A percentile compares a stretch with the other conserved stretches of the same genome.
Evolutionary conservation across 2,113 vertebrate species (phyloP).

Genomic region (Mohoua ochrocephala): DNA sequence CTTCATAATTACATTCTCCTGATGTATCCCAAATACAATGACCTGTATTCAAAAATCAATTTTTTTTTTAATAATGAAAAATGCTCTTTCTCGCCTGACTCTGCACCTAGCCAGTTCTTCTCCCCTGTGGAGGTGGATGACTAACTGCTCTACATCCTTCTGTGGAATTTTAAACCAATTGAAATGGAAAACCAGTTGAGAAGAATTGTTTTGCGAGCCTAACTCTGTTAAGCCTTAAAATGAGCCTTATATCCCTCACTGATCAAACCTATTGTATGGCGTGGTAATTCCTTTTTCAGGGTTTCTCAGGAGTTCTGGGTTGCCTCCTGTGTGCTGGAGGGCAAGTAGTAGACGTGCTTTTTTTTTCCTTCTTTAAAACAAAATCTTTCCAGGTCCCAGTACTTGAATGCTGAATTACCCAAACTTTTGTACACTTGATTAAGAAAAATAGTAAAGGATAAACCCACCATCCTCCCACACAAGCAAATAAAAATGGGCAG

Average conservation of each 20-base stretch:
- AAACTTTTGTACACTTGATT: neutral
- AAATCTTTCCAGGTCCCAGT: neutral
- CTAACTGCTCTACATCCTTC: neutral
- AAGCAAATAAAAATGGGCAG: neutral
- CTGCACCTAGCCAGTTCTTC: neutral
- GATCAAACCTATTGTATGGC: neutral
- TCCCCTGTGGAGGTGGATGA: slow-evolving; percentile 34
- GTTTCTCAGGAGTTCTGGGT: neutral
- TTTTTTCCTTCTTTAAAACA: neutral
- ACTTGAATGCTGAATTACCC: neutral
- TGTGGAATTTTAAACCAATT: neutral
- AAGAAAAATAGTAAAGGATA: neutral
- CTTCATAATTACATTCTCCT: neutral
- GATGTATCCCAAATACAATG: neutral
- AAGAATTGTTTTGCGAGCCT: neutral
- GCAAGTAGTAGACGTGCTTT: neutral
- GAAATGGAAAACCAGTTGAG: neutral
- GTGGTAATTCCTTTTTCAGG: neutral
- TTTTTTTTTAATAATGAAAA: neutral
- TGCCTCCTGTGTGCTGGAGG: neutral
- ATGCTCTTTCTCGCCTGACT: neutral
- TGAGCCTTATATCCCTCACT: neutral
- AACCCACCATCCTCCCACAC: neutral
- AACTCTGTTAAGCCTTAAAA: neutral
- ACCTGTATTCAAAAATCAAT: neutral